Percentiles rank a stretch among this genome's conserved stretches.
Conservation (phyloP, 2,797 vertebrate species). For the Orestias chungarensis region DNA sequence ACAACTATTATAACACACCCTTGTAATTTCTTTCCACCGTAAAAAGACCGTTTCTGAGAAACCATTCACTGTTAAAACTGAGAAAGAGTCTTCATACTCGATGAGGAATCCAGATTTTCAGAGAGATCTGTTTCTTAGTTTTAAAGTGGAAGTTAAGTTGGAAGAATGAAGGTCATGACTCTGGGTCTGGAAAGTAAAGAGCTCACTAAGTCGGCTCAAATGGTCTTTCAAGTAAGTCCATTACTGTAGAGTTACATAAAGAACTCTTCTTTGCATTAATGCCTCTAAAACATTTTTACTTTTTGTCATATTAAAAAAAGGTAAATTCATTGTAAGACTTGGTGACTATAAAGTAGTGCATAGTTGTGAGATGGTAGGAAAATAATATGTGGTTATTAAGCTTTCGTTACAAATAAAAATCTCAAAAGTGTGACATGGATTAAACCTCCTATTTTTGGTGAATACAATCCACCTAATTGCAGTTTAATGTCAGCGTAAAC, state of each 20-base stretch:
- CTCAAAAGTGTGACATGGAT: background rate
- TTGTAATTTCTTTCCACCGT: constrained; percentile 60
- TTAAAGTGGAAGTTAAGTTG: constrained; percentile 49
- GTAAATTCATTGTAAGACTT: background rate
- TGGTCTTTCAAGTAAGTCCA: constrained; percentile 46
- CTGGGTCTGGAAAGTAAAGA: constrained; percentile 56
- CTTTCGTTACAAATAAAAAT: background rate
- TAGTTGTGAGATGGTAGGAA: background rate
- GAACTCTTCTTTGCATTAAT: background rate
- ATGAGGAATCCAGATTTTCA: constrained; percentile 67
- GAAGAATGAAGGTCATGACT: constrained; percentile 54
- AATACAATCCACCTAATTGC: background rate
- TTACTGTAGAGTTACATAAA: constrained; percentile 42
- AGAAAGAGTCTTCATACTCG: constrained; percentile 54
- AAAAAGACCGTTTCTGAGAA: constrained; percentile 50
- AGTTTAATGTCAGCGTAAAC: too few species aligned
- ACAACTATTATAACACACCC: constrained; percentile 59
- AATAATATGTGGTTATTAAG: background rate
- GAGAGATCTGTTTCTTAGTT: constrained; percentile 54
- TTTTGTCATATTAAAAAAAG: background rate
- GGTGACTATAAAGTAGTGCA: background rate
- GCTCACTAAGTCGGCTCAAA: constrained; percentile 34
- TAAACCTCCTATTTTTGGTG: background rate
- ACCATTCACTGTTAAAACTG: constrained; percentile 49
- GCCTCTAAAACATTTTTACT: background rate